phyloP scores from a whole-genome alignment of 2,888 invertebrate genomes.

The Drosophila melanocephala region DNA sequence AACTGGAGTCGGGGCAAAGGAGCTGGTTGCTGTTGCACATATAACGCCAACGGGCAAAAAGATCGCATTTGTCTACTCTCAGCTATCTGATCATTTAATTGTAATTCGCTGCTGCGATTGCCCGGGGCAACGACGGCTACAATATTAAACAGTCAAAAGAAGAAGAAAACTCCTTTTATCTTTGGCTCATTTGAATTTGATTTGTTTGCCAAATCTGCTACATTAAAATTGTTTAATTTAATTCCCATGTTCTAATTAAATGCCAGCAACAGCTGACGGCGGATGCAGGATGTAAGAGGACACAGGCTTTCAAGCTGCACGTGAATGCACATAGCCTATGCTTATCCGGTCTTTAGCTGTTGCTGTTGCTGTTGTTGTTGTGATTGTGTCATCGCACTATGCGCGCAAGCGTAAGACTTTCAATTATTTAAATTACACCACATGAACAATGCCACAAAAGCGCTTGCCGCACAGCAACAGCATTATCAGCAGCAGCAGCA shows the following conservation, averaged over 20 bases:
- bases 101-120: constrained; percentile 65
- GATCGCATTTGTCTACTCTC: constrained; percentile 66
- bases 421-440: constrained; percentile 84
- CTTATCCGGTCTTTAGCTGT: constrained; percentile 47
- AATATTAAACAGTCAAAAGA: neutral
- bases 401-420: constrained; percentile 82
- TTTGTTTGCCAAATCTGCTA: constrained; percentile 12
- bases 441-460: constrained; percentile 81
- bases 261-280: constrained; percentile 44
- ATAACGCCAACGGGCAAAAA: constrained; percentile 35
- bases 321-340: constrained; percentile 14
- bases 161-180: constrained; percentile 42
- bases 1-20: constrained; percentile 14
- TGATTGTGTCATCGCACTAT: constrained; percentile 57
- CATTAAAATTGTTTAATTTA: constrained; percentile 79
- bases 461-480: constrained; percentile 53
- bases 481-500: constrained; percentile 27
- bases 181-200: constrained; percentile 70
- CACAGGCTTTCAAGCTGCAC: constrained; percentile 15
- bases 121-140: constrained; percentile 28
- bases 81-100: constrained; percentile 81
- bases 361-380: constrained; percentile 28
- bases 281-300: constrained; percentile 34
- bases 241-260: constrained; percentile 78
- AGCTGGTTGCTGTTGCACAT: constrained; percentile 28